Evolutionary conservation across 1,140 invertebrate species (phyloP).

Genomic region (Forficula auricularia): DNA sequence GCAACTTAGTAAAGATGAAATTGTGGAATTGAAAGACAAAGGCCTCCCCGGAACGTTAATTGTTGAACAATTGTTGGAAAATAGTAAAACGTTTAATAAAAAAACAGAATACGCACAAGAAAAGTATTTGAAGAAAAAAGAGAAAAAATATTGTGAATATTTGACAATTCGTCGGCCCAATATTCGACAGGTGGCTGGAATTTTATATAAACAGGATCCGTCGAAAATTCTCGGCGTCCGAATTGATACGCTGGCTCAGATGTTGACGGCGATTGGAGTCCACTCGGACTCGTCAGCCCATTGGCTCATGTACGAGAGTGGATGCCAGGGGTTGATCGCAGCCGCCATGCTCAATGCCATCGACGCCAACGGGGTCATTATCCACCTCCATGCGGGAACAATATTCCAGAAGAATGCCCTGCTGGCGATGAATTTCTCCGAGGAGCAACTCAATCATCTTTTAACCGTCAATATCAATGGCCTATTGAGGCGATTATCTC

Average conservation of each 20-base stretch:
- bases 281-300: constrained; percentile 40
- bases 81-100: constrained; percentile 66
- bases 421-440: constrained; percentile 54
- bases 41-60: constrained; percentile 64
- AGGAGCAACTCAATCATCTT: constrained; percentile 44
- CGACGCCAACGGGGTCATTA: constrained; percentile 40
- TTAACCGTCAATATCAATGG: constrained; percentile 48
- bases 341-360: constrained; percentile 61
- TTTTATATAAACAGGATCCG: constrained; percentile 58
- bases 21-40: constrained; percentile 52
- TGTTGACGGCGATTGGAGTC: constrained; percentile 64
- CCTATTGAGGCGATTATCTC: neutral
- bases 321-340: constrained; percentile 61
- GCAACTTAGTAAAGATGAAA: constrained; percentile 63
- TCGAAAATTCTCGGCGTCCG: constrained; percentile 61
- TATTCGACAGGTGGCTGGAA: constrained; percentile 52
- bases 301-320: constrained; percentile 74
- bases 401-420: constrained; percentile 56
- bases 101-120: constrained; percentile 88
- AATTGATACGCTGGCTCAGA: constrained; percentile 71
- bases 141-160: constrained; percentile 72
- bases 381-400: constrained; percentile 65
- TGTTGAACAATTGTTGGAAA: constrained; percentile 67
- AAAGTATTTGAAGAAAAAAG: constrained; percentile 88
- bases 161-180: constrained; percentile 56